Evolutionary conservation across 2,113 vertebrate genomes (phyloP).

Genomic region (Salvelinus sp.): DNA sequence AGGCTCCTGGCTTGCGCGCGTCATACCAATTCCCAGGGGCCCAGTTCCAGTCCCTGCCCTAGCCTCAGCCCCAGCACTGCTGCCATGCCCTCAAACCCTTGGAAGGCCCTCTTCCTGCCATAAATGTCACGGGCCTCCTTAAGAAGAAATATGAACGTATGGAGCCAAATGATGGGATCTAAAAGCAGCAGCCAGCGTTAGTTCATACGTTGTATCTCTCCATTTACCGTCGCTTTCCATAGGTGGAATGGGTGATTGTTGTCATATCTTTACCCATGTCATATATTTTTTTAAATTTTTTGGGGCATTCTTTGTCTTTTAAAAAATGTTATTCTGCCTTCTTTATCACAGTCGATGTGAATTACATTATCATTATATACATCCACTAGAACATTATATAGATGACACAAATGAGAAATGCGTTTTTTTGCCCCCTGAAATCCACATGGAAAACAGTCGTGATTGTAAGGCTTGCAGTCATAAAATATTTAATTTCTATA

Average conservation of each 20-base stretch:
- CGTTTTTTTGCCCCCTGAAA: no score
- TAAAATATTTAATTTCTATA: no score
- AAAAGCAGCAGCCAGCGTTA: slow-evolving; percentile 54
- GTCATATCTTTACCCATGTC: no score
- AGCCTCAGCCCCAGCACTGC: slow-evolving; percentile 33
- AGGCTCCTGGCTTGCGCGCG: slow-evolving; percentile 51
- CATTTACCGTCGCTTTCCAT: not conserved
- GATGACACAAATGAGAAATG: no score
- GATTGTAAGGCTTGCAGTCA: no score
- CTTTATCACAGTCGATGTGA: not conserved
- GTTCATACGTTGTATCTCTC: slow-evolving; percentile 44
- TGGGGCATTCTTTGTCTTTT: not conserved
- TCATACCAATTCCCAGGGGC: slow-evolving; percentile 62
- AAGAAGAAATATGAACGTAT: slow-evolving; percentile 58
- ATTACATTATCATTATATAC: no score
- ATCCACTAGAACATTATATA: no score
- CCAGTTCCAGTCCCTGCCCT: slow-evolving; percentile 44
- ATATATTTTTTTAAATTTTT: not conserved
- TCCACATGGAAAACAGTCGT: no score
- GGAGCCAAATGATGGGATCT: slow-evolving; percentile 62
- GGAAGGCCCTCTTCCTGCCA: slow-evolving; percentile 66
- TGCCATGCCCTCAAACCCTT: slow-evolving; percentile 73
- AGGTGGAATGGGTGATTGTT: not conserved
- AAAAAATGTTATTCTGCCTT: not conserved
- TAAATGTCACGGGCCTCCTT: slow-evolving; percentile 66